A percentile compares a stretch with the other conserved stretches of the same genome.
Conservation (phyloP, 1,140 invertebrate genomes). For the Leptinotarsa defecta region DNA sequence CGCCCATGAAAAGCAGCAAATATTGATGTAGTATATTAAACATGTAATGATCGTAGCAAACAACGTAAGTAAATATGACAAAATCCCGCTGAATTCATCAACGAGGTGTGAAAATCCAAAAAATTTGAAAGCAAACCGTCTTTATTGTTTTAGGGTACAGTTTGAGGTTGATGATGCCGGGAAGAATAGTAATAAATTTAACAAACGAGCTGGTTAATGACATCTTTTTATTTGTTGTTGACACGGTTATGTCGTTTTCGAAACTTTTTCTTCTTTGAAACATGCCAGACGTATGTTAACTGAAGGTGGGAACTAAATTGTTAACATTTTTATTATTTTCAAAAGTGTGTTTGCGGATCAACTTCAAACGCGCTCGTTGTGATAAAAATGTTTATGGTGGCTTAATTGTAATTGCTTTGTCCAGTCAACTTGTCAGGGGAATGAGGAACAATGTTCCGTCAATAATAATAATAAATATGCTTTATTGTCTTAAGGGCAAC, state of each 20-base stretch:
- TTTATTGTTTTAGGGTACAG: background rate
- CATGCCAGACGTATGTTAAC: background rate
- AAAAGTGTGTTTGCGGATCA: background rate
- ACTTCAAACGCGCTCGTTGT: background rate
- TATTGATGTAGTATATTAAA: background rate
- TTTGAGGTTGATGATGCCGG: background rate
- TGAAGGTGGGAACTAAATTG: background rate
- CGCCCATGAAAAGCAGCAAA: background rate
- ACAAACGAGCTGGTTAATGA: slow-evolving; percentile 6
- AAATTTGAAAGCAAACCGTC: background rate
- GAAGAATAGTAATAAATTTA: slow-evolving; percentile 7
- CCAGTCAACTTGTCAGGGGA: no score
- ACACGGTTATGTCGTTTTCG: background rate
- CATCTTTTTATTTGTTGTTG: slow-evolving; percentile 5
- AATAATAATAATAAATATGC: no score
- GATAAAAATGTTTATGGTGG: background rate
- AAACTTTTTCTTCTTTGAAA: background rate
- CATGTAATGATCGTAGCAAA: slow-evolving; percentile 5
- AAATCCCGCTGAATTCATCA: slow-evolving; percentile 8
- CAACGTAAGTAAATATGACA: background rate
- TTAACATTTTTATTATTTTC: slow-evolving; percentile 4
- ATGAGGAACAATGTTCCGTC: no score
- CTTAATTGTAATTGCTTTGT: background rate
- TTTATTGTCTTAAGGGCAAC: no score
- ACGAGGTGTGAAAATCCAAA: background rate